Evolutionary conservation across 2,113 vertebrate genomes (phyloP).

Genomic region (cat (Felis catus)): F.catus_Fca126_mat1.0 CM031421.1:53982001-53982500

Average conservation of each 20-base stretch:
- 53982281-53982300: neutral
- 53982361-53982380: neutral
- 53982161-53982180: neutral
- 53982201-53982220: neutral
- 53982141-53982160: neutral
- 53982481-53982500: neutral
- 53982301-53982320: neutral
- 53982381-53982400: neutral
- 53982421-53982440: neutral
- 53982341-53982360: conserved; percentile 6
- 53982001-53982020: neutral
- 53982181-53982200: neutral
- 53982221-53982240: neutral
- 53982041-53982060: conserved; percentile 22
- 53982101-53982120: neutral
- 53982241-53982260: neutral
- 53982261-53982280: neutral
- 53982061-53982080: neutral
- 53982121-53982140: neutral
- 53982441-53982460: neutral
- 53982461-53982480: neutral
- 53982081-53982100: conserved; percentile 11
- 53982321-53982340: neutral
- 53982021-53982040: neutral
- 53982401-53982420: conserved; percentile 1